Base-by-base conservation (phyloP, 2,113 vertebrate genomes). In the Solea senegalensis region DNA sequence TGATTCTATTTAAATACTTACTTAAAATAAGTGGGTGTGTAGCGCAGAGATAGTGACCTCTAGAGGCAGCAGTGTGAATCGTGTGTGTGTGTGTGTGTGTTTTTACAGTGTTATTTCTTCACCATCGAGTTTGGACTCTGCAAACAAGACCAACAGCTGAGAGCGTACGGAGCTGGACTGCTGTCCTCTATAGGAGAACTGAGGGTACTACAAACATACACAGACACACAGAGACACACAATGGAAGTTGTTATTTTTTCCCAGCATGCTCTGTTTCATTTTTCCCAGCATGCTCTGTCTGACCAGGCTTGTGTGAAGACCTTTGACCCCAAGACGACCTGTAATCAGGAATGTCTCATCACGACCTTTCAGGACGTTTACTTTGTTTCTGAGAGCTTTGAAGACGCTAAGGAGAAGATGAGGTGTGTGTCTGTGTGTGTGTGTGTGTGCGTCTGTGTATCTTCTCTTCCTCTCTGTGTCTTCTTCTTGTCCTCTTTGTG, bases 381-480 rank as follows among this genome's bases (percentile, higher is more conserved):
- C 89, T 99, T 99, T 86, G 95, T 98, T 74, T 98, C 97, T 0
- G 97, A 98, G 89, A 98, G 97, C 94, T 99, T 99, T 71, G 97
- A 99, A 89, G 97, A 98, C 91, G 97, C 97, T 86, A 99, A 99
- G 88, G 96, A 97, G 89, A 98, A 98, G 85, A 99, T 99, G 97
- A 97, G 97, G 97, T 97, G 90, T 34, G 34, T 34, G 34, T 34
- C 3, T 34, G 34, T 34, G 34, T 34, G 34, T 34, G 34, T 2
- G 34, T 34, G 15, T 50, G 49, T 50, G 6, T 15, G n/a, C 14
- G 2, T 15, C 49, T 5, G n/a, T 21, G 21, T 21, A 21, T 34
- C 34, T 34, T 34, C 34, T 34, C 34, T 6, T 34, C 34, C 3
- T 34, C 34, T 34, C 3, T 6, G 3, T 34, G 34, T 34, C 34